Percentiles rank a stretch among this genome's conserved stretches.
Conservation (phyloP, 2,888 invertebrate genomes). For the Scrobipalpa atriplicella region DNA sequence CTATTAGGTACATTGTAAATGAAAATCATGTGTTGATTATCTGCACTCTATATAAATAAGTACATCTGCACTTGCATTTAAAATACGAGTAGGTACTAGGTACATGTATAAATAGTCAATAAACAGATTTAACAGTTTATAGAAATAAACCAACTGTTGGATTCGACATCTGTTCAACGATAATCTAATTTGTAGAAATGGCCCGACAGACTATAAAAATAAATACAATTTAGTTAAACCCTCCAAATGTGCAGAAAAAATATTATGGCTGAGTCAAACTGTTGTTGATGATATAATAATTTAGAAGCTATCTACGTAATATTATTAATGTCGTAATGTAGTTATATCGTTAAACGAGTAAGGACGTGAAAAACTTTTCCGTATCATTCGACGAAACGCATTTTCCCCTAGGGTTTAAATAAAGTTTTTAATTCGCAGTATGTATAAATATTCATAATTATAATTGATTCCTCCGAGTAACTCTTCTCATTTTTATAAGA, state of each 20-base stretch:
- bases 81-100: no score
- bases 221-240: constrained; percentile 39
- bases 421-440: no score
- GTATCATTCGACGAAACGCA: no score
- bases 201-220: constrained; percentile 62
- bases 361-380: background rate
- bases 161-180: constrained; percentile 53
- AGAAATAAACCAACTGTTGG: constrained; percentile 41
- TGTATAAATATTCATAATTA: no score
- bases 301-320: background rate
- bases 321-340: background rate
- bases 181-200: constrained; percentile 77
- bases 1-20: no score
- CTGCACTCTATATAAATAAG: no score
- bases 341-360: background rate
- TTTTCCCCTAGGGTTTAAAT: no score
- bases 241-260: constrained; percentile 11
- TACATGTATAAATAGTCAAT: background rate
- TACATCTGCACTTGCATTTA: no score
- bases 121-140: constrained; percentile 15
- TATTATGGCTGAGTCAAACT: background rate
- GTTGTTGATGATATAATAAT: constrained; percentile 20
- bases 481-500: no score
- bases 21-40: no score
- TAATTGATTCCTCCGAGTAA: no score